Evolutionary conservation across 1,140 invertebrate species (phyloP), one percentile per base, ranked within the genome.

Genomic region (Paralvinella palmiformis): DNA sequence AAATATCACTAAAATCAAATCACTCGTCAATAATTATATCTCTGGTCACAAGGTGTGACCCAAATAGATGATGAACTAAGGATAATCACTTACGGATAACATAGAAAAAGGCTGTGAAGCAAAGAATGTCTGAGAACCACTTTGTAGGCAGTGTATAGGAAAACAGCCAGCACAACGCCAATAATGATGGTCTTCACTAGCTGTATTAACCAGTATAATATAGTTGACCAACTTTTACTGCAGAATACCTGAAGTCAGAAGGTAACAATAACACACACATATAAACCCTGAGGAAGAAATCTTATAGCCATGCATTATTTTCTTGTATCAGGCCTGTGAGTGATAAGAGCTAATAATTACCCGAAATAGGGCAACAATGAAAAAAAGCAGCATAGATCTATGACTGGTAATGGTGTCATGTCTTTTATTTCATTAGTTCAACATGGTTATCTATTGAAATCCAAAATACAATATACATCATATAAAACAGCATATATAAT

Each of bases 61-160:
- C n/a, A n/a, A n/a, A n/a, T n/a, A n/a, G n/a, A n/a, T n/a, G n/a
- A n/a, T n/a, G n/a, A n/a, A n/a, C n/a, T n/a, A n/a, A n/a, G n/a
- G n/a, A 64, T 53, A 55, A 59, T 73, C 80, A 89, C 91, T 90
- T 85, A 95, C 92, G 92, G 92, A 84, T 92, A 93, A 72, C 87
- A 88, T 13, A 96, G 81, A 73, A 90, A 92, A 67, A 92, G 85
- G 67, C 91, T 86, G 72, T 89, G 88, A 48, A 90, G 81, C 6
- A 87, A 73, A 32, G 87, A 85, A 80, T 91, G 86, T 68, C 86
- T 87, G 50, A 86, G 81, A 57, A 87, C 81, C 62, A 92, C 86
- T 67, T 86, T 83, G 72, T 89, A 89, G 0, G 87, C 82, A 76
- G 89, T 91, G 82, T 86, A 90, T 1, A 76, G 56, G 36, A 84